Conservation (phyloP, 1,140 invertebrate genomes). For the Anthonomus grandis region DNA sequence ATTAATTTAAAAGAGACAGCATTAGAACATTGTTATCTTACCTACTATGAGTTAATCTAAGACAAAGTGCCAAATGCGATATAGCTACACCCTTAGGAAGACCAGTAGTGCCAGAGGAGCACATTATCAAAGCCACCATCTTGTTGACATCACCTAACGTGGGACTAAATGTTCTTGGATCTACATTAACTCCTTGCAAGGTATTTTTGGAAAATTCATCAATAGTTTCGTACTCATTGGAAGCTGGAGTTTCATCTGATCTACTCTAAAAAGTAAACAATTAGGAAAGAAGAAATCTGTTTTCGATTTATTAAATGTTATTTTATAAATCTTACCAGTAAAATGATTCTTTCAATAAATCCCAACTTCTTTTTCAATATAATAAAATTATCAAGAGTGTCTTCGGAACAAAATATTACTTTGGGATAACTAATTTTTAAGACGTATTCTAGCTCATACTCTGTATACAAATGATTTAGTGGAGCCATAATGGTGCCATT, state of each 20-base stretch:
- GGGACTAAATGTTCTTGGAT: conserved; percentile 12
- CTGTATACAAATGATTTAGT: conserved; percentile 55
- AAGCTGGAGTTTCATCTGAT: not conserved
- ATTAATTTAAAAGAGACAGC: too few species aligned
- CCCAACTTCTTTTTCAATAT: not conserved
- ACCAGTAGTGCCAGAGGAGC: conserved; percentile 67
- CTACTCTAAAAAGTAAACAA: not conserved
- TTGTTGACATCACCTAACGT: conserved; percentile 23
- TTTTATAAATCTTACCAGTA: not conserved
- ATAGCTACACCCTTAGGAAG: conserved; percentile 75
- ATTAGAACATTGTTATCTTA: too few species aligned
- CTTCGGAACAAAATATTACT: conserved; percentile 20
- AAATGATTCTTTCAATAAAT: not conserved
- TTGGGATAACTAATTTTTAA: conserved; percentile 53
- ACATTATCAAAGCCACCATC: conserved; percentile 47
- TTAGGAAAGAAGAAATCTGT: not conserved
- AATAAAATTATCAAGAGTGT: not conserved
- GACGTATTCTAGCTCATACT: conserved; percentile 52
- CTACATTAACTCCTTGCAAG: not conserved
- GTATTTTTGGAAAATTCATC: not conserved
- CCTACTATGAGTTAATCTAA: conserved; percentile 23
- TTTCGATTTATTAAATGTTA: not conserved
- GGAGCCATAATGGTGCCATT: conserved; percentile 55
- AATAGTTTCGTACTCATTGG: not conserved
- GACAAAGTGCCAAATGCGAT: conserved; percentile 57